A percentile compares a stretch with the other conserved stretches of the same genome.
Conservation (phyloP, 2,113 vertebrate species). For the Coreoperca whiteheadi region DNA sequence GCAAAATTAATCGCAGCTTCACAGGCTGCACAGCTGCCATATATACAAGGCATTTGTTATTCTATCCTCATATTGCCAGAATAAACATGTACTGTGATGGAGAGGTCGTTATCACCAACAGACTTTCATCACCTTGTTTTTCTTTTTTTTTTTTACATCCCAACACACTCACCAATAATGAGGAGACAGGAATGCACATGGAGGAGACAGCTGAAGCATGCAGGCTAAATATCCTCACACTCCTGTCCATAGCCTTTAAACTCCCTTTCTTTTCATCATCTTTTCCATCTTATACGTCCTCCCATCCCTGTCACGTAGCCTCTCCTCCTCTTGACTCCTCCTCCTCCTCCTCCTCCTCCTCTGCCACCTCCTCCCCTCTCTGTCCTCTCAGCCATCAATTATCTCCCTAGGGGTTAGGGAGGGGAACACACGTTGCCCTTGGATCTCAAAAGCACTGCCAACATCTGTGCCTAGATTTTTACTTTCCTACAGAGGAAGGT, state of each 20-base stretch:
- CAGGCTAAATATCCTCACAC: conserved; percentile 17
- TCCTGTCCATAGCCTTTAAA: conserved; percentile 21
- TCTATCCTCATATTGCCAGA: conserved; percentile 13
- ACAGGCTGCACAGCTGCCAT: conserved; percentile 26
- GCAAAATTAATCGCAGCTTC: not conserved
- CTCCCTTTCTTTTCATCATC: conserved; percentile 26
- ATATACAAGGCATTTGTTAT: conserved; percentile 21
- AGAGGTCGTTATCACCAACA: conserved; percentile 29
- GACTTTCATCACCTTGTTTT: conserved; percentile 43
- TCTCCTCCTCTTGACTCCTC: conserved; percentile 11
- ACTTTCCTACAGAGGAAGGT: conserved; percentile 11
- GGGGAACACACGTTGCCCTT: conserved; percentile 47
- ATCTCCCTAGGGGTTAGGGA: conserved; percentile 50
- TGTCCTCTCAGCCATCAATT: conserved; percentile 61
- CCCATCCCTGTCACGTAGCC: conserved; percentile 6
- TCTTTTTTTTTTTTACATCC: conserved; percentile 30
- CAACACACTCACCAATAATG: conserved; percentile 14
- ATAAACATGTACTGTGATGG: conserved; percentile 47
- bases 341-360: conserved; percentile 22
- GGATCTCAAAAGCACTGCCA: conserved; percentile 39
- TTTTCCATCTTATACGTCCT: not conserved
- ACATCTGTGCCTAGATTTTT: conserved; percentile 47
- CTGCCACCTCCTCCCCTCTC: conserved; percentile 19
- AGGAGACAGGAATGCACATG: not conserved
- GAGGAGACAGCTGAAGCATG: not conserved